Base-by-base conservation (phyloP, 1,140 invertebrate genomes). In the Panagrolaimus sp. region DNA sequence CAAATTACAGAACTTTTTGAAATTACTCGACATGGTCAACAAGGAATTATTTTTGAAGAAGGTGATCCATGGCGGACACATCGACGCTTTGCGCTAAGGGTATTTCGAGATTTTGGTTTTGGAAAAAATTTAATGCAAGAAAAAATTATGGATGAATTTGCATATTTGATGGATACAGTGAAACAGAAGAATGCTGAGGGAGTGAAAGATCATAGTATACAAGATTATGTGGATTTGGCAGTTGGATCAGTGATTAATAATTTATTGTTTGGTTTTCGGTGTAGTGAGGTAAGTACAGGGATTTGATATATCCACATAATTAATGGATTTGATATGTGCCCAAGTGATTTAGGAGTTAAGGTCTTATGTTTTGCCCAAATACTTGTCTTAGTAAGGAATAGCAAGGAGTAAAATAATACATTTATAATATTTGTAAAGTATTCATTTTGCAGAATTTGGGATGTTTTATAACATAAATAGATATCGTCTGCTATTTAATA, bases 91-190 rank as follows among this genome's bases (percentile, higher is more conserved):
- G 65, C 76, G 14, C 43, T 76, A 46, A 25, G 16, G 20, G 57
- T 72, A 9, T 67, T 76, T 20, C 31, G 74, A 13, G 76, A 78
- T 43, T 78, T 76, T 63, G 74, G 74, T 11, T 25, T 76, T 9
- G 71, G 76, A 31, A 76, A 74, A 43, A 74, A 75, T 25, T 31
- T 75, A 25, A 74, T 74, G 72, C 51, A 74, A 64, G 23, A 75
- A 25, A 63, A 62, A 16, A 71, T 73, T 57, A 20, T 57, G 51
- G 51, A 20, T n/a, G 51, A 57, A 57, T 11, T 20, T 57, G 51
- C 31, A 20, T 20, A 66, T 47, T 44, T 44, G 45, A 27, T 8
- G 31, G 31, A 38, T 38, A 38, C 31, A 7, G 31, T 38, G 2
- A 38, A 38, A 38, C 31, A 38, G 31, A 38, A 38, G 31, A 38